Conservation (phyloP, 2,888 invertebrate genomes). For the Nymphalis urticae region DNA sequence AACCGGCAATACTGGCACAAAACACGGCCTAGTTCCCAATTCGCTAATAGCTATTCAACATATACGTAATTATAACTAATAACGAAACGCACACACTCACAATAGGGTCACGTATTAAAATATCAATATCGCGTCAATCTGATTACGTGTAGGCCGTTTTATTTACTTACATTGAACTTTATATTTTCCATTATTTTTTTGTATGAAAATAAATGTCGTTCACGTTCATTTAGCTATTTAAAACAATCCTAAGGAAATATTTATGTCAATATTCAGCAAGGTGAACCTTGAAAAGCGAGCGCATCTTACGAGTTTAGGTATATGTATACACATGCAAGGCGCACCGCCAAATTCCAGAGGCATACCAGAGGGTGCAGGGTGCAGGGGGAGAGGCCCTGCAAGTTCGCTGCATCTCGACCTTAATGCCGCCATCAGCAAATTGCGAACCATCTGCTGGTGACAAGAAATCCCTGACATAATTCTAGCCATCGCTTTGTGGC, state of each 20-base stretch:
- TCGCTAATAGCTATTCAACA: slow-evolving; percentile 47
- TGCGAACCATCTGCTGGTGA: slow-evolving; percentile 75
- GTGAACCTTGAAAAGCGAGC: slow-evolving; percentile 1
- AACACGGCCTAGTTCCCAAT: slow-evolving; percentile 50
- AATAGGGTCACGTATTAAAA: slow-evolving; percentile 8
- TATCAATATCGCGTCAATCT: slow-evolving; percentile 22
- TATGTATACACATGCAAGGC: slow-evolving; percentile 52
- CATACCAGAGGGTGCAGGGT: slow-evolving; percentile 61
- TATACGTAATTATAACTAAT: slow-evolving; percentile 39
- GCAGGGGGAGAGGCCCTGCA: slow-evolving; percentile 45
- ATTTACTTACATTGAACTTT: background rate
- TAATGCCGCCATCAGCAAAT: slow-evolving; percentile 80
- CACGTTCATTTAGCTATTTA: background rate
- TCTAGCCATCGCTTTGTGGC: slow-evolving; percentile 67
- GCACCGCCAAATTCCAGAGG: slow-evolving; percentile 75
- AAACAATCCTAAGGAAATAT: background rate
- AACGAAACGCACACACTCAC: slow-evolving; percentile 20
- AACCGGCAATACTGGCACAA: slow-evolving; percentile 43
- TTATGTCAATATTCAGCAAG: background rate
- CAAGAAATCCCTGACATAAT: slow-evolving; percentile 74
- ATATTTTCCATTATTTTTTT: background rate
- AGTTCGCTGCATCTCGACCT: slow-evolving; percentile 72
- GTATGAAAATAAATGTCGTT: background rate
- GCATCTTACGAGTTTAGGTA: slow-evolving; percentile 24
- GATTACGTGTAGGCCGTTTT: slow-evolving; percentile 7